A percentile compares a stretch with the other conserved stretches of the same genome.
Evolutionary conservation across 2,888 invertebrate genomes (phyloP).

Genomic region (Abscondita cerata): DNA sequence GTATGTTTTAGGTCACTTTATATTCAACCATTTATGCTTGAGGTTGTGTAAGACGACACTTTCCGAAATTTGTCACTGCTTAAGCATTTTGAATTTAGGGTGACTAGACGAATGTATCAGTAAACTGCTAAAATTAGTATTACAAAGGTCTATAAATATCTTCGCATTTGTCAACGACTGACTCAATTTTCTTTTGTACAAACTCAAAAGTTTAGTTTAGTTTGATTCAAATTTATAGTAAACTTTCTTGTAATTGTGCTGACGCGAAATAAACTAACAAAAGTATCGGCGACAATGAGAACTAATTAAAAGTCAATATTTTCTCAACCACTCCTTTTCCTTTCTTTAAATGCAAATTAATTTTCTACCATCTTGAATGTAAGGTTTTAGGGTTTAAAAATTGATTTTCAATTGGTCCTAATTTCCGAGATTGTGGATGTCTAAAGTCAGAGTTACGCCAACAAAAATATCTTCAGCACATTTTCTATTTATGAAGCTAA

Average conservation of each 20-base stretch:
- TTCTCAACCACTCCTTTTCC: neutral
- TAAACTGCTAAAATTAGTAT: conserved; percentile 19
- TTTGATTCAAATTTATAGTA: too few species aligned
- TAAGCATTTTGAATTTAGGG: conserved; percentile 45
- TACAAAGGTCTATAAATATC: neutral
- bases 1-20: conserved; percentile 45
- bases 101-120: conserved; percentile 45
- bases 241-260: too few species aligned
- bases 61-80: conserved; percentile 48
- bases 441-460: too few species aligned
- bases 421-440: too few species aligned
- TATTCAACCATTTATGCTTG: conserved; percentile 46
- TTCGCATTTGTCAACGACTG: too few species aligned
- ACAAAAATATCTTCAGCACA: too few species aligned
- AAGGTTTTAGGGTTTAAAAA: neutral
- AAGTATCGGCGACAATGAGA: conserved; percentile 1
- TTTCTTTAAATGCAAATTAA: conserved; percentile 11
- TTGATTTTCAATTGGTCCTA: conserved; percentile 1
- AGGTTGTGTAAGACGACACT: conserved; percentile 45
- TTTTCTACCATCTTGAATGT: conserved; percentile 4
- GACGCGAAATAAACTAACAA: neutral
- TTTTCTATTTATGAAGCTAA: too few species aligned
- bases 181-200: too few species aligned
- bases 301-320: conserved; percentile 5
- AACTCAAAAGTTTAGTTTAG: too few species aligned